Base-by-base conservation (phyloP, 2,888 invertebrate species). In the Digitonthophagus gazella region DNA sequence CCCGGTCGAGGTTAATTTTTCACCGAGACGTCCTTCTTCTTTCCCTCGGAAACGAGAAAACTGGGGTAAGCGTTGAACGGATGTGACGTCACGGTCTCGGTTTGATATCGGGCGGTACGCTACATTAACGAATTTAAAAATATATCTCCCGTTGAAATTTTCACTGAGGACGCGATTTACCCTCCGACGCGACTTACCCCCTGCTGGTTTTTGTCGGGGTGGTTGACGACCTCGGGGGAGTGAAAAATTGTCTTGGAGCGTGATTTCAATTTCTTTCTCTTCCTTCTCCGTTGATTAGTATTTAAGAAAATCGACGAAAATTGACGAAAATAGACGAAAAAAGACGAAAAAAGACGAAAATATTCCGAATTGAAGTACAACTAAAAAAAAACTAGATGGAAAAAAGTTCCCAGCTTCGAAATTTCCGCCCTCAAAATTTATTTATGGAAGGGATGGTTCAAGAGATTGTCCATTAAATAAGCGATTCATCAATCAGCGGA, bases 111-210 rank as follows among this genome's bases (percentile, higher is more conserved):
- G 74, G 75, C 76, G 76, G 75, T 77, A 79, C 80, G 80, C 76
- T 73, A 78, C 80, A 80, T 80, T 80, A 77, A 78, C 76, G 78
- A 78, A 78, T 80, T 79, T 79, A 78, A 79, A 80, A 80, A 80
- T 79, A 77, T 77, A 78, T 78, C 76, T 44, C 76, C 74, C 75
- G 74, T 75, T 76, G 76, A 75, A 75, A 76, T 74, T 75, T 76
- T 74, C 73, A 71, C 67, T 68, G 55, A 44, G 28, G 11, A 44
- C 28, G 28, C 28, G 28, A 44, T 44, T 44, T 44, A 44, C 28
- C 28, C 28, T 44, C 28, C 28, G n/a, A n/a, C n/a, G n/a, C 28
- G 28, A 44, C 28, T 44, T 44, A 8, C 6, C 28, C 28, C 28
- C 28, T 44, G 28, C 28, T 3, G 28, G 28, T 44, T 44, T 44